These are phyloP conservation scores for Lasiurus cinereus DNA, from an alignment of 2,113 vertebrate genomes.

Conservation along the genomic window DNA sequence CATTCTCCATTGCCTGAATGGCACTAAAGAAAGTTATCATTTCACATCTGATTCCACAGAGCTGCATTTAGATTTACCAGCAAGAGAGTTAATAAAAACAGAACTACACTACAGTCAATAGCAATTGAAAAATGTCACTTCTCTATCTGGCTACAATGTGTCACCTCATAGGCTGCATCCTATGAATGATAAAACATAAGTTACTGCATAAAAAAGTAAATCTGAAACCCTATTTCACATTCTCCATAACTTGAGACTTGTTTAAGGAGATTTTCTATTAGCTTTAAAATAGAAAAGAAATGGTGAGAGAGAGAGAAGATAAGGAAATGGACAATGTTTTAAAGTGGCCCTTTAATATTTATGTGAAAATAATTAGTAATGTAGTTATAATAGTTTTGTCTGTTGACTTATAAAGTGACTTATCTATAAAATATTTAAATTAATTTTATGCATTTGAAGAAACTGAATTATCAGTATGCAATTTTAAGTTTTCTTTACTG, in stretches of 20 bases:
- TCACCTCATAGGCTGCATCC: slow-evolving; percentile 63
- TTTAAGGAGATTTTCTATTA: slow-evolving; percentile 66
- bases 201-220: slow-evolving; percentile 68
- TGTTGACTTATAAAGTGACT: slow-evolving; percentile 57
- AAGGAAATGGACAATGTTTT: slow-evolving; percentile 49
- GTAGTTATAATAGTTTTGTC: slow-evolving; percentile 15
- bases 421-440: slow-evolving; percentile 57
- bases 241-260: slow-evolving; percentile 44
- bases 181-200: slow-evolving; percentile 71
- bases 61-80: slow-evolving; percentile 80
- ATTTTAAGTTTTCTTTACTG: slow-evolving; percentile 10
- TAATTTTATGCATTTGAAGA: slow-evolving; percentile 59
- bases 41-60: slow-evolving; percentile 76
- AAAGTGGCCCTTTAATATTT: slow-evolving; percentile 58
- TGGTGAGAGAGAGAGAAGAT: background rate
- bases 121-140: slow-evolving; percentile 77
- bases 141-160: slow-evolving; percentile 65
- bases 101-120: slow-evolving; percentile 71
- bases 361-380: slow-evolving; percentile 58
- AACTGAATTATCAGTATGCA: slow-evolving; percentile 17
- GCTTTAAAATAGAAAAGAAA: slow-evolving; percentile 64
- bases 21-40: slow-evolving; percentile 81
- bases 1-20: slow-evolving; percentile 76
- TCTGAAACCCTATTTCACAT: slow-evolving; percentile 60
- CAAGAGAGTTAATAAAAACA: slow-evolving; percentile 80